Conservation (phyloP, 2,888 invertebrate genomes). For the Julus scanicus region DNA sequence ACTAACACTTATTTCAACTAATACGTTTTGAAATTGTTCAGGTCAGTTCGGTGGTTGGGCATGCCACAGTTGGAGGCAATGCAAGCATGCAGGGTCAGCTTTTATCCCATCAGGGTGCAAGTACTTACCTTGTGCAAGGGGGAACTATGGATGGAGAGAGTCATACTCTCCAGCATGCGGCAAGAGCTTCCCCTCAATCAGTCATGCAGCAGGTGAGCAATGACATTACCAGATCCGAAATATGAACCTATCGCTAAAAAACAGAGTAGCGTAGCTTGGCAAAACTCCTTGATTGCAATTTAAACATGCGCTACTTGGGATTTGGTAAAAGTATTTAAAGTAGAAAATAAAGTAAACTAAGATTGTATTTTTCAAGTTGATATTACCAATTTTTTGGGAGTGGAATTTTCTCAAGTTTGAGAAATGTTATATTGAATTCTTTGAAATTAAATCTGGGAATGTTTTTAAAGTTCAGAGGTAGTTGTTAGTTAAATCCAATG, state of each 20-base stretch:
- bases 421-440: too few relatives aligned
- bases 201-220: conserved; percentile 62
- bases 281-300: not conserved
- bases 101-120: conserved; percentile 64
- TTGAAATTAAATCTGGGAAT: too few relatives aligned
- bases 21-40: conserved; percentile 51
- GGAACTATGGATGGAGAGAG: conserved; percentile 67
- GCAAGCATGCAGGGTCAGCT: conserved; percentile 65
- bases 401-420: too few relatives aligned
- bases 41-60: conserved; percentile 58
- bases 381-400: too few relatives aligned
- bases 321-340: too few relatives aligned
- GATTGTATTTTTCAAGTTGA: too few relatives aligned
- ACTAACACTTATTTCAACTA: not conserved
- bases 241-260: not conserved
- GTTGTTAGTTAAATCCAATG: not conserved
- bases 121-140: conserved; percentile 66
- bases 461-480: too few relatives aligned
- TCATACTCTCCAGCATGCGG: conserved; percentile 70
- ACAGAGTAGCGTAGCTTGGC: not conserved
- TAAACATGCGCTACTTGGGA: too few relatives aligned
- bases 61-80: conserved; percentile 54
- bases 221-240: not conserved
- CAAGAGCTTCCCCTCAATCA: conserved; percentile 68
- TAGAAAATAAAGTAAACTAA: too few relatives aligned